A percentile compares a stretch with the other conserved stretches of the same genome.
phyloP scores from a whole-genome alignment of 2,113 vertebrate species.

The Bettongia penicillata region DNA sequence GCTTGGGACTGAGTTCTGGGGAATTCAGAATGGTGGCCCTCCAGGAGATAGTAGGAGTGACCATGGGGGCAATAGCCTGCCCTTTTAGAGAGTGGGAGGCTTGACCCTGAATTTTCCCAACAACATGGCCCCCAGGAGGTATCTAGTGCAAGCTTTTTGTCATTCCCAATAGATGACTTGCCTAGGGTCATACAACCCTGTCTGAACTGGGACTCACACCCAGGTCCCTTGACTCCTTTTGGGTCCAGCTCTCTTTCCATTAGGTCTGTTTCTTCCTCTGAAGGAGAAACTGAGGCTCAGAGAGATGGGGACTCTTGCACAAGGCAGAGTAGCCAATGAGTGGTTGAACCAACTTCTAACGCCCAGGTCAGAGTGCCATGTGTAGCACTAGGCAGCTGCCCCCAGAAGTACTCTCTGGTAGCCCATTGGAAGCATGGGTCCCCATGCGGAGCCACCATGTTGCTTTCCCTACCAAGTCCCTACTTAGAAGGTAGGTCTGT shows the following conservation, averaged over 20 bases:
- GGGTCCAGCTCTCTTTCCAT: neutral
- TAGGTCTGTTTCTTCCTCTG: neutral
- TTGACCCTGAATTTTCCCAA: neutral
- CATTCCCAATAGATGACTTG: fast-evolving
- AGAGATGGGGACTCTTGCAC: neutral
- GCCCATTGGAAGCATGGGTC: no score
- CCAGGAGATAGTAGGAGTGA: neutral
- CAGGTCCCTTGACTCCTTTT: neutral
- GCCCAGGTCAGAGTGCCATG: neutral
- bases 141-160: neutral
- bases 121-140: neutral
- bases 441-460: neutral
- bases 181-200: neutral
- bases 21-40: neutral
- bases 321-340: neutral
- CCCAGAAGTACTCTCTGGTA: neutral
- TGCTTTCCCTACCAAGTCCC: neutral
- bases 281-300: neutral
- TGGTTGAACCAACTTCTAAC: neutral
- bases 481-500: constrained; percentile 64
- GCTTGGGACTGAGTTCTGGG: no score
- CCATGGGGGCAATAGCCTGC: neutral
- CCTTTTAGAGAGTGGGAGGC: neutral
- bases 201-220: neutral
- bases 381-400: neutral